Percentiles rank a stretch among this genome's conserved stretches.
These are phyloP conservation scores for Tenualosa thibaudeaui DNA, from an alignment of 2,797 vertebrate genomes.

Conservation along the genomic window DNA sequence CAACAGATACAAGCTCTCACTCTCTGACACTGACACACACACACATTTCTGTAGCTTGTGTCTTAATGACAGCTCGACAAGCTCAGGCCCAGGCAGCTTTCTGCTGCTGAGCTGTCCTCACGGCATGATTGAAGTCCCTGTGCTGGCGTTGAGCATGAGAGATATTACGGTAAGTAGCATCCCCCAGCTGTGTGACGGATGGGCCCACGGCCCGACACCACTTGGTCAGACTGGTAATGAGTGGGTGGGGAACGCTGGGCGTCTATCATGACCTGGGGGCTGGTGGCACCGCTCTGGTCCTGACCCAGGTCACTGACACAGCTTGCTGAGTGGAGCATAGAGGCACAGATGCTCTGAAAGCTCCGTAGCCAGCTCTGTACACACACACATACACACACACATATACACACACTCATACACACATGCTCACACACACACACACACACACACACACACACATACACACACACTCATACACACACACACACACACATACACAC, in stretches of 20 bases:
- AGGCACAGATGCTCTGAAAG: not conserved
- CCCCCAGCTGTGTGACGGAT: not conserved
- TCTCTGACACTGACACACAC: not conserved
- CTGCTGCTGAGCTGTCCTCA: not conserved
- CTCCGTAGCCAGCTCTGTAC: too few species aligned
- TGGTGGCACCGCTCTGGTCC: not conserved
- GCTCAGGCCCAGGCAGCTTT: not conserved
- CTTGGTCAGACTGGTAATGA: not conserved
- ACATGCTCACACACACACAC: not conserved
- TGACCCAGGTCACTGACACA: not conserved
- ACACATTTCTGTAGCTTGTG: not conserved
- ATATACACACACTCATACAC: not conserved
- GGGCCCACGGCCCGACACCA: not conserved
- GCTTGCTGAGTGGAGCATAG: not conserved
- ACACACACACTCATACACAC: too few species aligned
- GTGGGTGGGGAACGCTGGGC: not conserved
- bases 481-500: too few species aligned
- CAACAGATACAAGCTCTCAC: not conserved
- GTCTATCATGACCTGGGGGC: not conserved
- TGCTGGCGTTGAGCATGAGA: conserved; percentile 21
- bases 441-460: not conserved
- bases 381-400: not conserved
- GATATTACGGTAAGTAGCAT: not conserved
- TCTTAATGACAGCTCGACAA: conserved; percentile 8
- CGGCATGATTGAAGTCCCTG: not conserved